phyloP scores from a whole-genome alignment of 1,140 invertebrate species.

The Heliconius eleuchia region DNA sequence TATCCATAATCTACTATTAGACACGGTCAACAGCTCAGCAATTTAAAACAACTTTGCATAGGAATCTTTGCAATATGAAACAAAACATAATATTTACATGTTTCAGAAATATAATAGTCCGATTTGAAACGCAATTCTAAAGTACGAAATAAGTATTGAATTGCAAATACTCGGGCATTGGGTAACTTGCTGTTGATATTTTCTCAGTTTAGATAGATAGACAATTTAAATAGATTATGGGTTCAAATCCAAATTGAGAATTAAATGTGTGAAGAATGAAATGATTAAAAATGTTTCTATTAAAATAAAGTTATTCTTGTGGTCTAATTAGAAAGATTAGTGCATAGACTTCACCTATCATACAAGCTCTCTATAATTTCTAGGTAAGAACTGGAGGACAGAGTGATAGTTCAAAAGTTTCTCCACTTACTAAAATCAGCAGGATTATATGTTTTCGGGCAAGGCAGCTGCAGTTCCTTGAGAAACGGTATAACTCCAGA shows the following conservation, averaged over 20 bases:
- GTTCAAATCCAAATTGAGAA: no score
- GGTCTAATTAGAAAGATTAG: no score
- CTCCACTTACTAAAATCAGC: constrained; percentile 88
- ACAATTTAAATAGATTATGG: no score
- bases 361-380: no score
- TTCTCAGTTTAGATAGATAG: no score
- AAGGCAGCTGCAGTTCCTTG: constrained; percentile 84
- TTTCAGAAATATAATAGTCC: neutral
- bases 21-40: neutral
- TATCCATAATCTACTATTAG: constrained; percentile 8
- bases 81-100: constrained; percentile 13
- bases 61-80: neutral
- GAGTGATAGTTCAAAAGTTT: no score
- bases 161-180: neutral
- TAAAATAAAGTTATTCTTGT: no score
- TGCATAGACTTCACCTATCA: no score
- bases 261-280: no score
- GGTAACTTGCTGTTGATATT: neutral
- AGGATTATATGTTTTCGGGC: constrained; percentile 90
- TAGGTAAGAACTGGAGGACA: no score
- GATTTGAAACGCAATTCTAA: neutral
- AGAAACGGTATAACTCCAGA: constrained; percentile 87
- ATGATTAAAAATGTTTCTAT: no score
- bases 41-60: constrained; percentile 8
- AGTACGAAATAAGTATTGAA: constrained; percentile 7